Evolutionary conservation across 2,888 invertebrate species (phyloP).

Genomic region (Norana najaformis): DNA sequence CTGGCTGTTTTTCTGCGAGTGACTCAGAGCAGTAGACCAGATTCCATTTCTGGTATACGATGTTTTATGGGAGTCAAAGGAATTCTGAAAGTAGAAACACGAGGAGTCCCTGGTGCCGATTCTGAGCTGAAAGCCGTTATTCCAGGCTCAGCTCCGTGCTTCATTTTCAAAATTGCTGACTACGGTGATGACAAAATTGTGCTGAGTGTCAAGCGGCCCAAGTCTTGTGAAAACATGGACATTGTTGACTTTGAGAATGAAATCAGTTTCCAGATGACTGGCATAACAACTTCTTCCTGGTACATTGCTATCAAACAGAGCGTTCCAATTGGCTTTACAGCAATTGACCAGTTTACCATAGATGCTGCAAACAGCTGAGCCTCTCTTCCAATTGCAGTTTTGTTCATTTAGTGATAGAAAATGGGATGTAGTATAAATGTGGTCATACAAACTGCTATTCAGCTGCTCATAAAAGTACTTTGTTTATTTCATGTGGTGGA

Average conservation of each 20-base stretch:
- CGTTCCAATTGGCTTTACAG: slow-evolving; percentile 20
- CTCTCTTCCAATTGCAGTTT: too few species aligned
- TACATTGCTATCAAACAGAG: slow-evolving; percentile 29
- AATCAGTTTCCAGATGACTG: background rate
- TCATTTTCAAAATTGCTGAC: slow-evolving; percentile 31
- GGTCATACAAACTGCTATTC: background rate
- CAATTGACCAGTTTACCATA: slow-evolving; percentile 26
- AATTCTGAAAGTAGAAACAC: slow-evolving; percentile 20
- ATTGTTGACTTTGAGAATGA: background rate
- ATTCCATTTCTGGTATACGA: slow-evolving; percentile 34
- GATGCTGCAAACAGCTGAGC: background rate
- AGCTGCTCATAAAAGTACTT: background rate
- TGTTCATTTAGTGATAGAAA: background rate
- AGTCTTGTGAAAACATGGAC: slow-evolving; percentile 3
- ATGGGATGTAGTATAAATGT: background rate
- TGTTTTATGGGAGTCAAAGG: slow-evolving; percentile 30
- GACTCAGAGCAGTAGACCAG: slow-evolving; percentile 33
- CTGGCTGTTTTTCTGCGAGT: slow-evolving; percentile 31
- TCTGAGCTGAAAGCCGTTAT: slow-evolving; percentile 21
- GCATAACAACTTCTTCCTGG: background rate
- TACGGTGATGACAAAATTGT: slow-evolving; percentile 13
- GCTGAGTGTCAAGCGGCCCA: slow-evolving; percentile 23
- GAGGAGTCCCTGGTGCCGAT: slow-evolving; percentile 33
- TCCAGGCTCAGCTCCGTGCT: slow-evolving; percentile 28
- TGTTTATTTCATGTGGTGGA: background rate